Percentiles rank a stretch among this genome's conserved stretches.
Evolutionary conservation across 1,140 invertebrate genomes (phyloP).

Genomic region (Venturia canescens): DNA sequence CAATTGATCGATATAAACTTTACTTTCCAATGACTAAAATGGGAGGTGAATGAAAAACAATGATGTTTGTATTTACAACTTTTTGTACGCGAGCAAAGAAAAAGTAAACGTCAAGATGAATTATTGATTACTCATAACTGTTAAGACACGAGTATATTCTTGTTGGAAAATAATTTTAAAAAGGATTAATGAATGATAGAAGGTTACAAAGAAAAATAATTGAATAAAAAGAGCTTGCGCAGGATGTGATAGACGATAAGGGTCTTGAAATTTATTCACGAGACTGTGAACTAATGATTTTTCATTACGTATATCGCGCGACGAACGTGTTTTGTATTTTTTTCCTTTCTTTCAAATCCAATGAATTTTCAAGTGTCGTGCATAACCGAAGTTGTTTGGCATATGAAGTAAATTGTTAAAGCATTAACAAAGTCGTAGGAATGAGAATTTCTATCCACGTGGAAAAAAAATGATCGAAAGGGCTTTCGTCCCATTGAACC

Average conservation of each 20-base stretch:
- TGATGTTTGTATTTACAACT: constrained; percentile 35
- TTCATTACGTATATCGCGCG: neutral
- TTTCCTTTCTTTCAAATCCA: too few relatives aligned
- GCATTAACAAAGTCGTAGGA: too few relatives aligned
- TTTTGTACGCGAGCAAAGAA: constrained; percentile 25
- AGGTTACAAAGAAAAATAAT: neutral
- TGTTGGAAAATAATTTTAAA: constrained; percentile 7
- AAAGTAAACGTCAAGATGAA: constrained; percentile 1
- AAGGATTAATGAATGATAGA: neutral
- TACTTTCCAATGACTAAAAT: neutral
- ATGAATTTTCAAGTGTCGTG: too few relatives aligned
- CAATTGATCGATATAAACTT: neutral
- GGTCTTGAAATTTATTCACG: neutral
- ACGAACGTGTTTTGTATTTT: too few relatives aligned
- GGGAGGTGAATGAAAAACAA: neutral
- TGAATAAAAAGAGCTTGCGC: neutral
- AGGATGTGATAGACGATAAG: neutral
- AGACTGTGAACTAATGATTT: neutral
- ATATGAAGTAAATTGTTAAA: too few relatives aligned
- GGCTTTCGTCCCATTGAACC: too few relatives aligned
- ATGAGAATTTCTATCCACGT: too few relatives aligned
- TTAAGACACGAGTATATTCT: constrained; percentile 17
- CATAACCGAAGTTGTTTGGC: too few relatives aligned
- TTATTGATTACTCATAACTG: constrained; percentile 28
- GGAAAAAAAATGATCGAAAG: too few relatives aligned